Evolutionary conservation across 2,888 invertebrate genomes (phyloP).

Genomic region (Leptothorax acervorum): DNA sequence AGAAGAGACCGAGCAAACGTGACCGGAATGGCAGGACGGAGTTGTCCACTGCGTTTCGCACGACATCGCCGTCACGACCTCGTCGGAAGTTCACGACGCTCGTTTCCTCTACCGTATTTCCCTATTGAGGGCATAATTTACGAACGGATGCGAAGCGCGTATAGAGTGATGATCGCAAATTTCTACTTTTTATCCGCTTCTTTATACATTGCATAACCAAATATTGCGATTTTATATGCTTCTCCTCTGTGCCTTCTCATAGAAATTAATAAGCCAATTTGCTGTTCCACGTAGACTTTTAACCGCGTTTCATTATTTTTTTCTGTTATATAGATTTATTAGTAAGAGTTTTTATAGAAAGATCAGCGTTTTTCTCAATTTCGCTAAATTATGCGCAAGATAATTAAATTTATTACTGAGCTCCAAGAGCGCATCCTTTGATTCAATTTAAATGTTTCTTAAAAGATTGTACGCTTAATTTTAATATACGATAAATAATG

Average conservation of each 20-base stretch:
- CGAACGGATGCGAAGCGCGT: background rate
- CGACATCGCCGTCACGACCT: constrained; percentile 60
- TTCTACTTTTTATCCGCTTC: background rate
- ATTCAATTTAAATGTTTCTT: background rate
- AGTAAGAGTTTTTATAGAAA: background rate
- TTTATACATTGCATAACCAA: background rate
- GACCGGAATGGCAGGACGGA: constrained; percentile 75
- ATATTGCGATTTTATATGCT: background rate
- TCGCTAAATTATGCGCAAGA: background rate
- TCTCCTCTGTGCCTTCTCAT: background rate
- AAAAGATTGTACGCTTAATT: background rate
- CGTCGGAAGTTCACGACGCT: constrained; percentile 56
- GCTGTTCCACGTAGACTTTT: background rate
- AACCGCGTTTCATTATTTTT: background rate
- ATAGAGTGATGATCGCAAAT: constrained; percentile 16
- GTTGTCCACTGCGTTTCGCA: constrained; percentile 59
- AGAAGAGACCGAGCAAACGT: constrained; percentile 67
- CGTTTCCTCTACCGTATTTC: constrained; percentile 36
- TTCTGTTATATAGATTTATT: background rate
- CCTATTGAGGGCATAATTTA: constrained; percentile 19
- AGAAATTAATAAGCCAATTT: background rate
- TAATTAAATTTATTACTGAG: background rate
- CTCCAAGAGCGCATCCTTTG: background rate
- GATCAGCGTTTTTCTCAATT: background rate
- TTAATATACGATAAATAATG: background rate